Evolutionary conservation across 2,888 invertebrate species (phyloP), one percentile per base, ranked within the genome.

Genomic region (Acronicta alni): DNA sequence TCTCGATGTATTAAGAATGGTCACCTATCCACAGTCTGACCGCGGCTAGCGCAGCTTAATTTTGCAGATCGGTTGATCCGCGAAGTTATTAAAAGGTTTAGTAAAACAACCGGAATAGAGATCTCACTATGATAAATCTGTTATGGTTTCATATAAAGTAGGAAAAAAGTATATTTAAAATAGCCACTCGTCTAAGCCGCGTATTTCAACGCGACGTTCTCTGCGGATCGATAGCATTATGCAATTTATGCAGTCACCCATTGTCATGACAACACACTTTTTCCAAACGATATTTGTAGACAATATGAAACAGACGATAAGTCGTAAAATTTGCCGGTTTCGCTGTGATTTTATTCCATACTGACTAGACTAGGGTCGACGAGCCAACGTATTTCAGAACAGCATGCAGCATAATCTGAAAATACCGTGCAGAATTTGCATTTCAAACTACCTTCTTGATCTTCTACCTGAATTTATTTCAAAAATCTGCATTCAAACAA

Each of bases 211-310:
- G 35, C 12, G 37, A 23, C 16, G 15, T 43, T 23, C 26, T 26
- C 15, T 12, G 18, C 43, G 15, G 49, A 67, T 74, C 47, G 32
- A 61, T 74, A 43, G 30, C 49, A 53, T 45, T 48, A 38, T 59
- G 46, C 47, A 61, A 55, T 54, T 45, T 45, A 38, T 59, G 46
- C 47, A 61, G 57, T 49, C 46, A 20, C 16, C 43, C 30, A 37
- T 48, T 32, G 44, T 55, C 35, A 44, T 52, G 47, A 26, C 42
- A 49, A 48, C 23, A 56, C 26, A 38, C 16, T 20, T 0, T 12
- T 37, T 43, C 17, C n/a, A 37, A 17, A 37, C 32, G 9, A 38
- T 60, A 37, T 46, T 42, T 17, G 42, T 30, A 18, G 49, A 49
- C 41, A 51, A 26, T 26, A 2, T 63, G 44, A 47, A 62, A 49